Conservation (phyloP, 2,797 vertebrate genomes). For the Carcharodon carcharias region DNA sequence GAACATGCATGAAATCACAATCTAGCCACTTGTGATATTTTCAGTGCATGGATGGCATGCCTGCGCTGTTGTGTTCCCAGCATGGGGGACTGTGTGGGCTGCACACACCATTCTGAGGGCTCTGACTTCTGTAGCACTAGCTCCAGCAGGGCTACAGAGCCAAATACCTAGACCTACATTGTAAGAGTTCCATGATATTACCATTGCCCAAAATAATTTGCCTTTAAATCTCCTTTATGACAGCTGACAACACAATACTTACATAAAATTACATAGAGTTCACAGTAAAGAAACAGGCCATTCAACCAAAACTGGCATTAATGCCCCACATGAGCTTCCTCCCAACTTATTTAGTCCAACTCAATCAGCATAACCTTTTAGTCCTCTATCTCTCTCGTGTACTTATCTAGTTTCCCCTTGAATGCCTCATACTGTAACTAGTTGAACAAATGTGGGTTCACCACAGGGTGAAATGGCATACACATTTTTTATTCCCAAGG, state of each 20-base stretch:
- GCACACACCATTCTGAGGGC: background rate
- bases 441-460: background rate
- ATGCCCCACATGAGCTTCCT: background rate
- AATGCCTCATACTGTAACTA: background rate
- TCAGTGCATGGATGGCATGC: background rate
- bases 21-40: background rate
- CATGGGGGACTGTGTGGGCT: background rate
- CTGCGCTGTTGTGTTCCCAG: background rate
- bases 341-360: background rate
- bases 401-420: background rate
- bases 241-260: background rate
- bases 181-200: background rate
- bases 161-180: background rate
- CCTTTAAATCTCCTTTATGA: background rate
- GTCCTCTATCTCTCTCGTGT: background rate
- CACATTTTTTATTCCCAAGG: background rate
- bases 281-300: background rate
- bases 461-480: background rate
- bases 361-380: background rate
- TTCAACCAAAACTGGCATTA: background rate
- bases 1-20: background rate
- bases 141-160: background rate
- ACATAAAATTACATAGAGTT: background rate
- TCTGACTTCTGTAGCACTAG: background rate
- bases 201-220: background rate